Evolutionary conservation across 2,888 invertebrate species (phyloP), one percentile per base, ranked within the genome.

Genomic region (Drosophila heteroneura): DNA sequence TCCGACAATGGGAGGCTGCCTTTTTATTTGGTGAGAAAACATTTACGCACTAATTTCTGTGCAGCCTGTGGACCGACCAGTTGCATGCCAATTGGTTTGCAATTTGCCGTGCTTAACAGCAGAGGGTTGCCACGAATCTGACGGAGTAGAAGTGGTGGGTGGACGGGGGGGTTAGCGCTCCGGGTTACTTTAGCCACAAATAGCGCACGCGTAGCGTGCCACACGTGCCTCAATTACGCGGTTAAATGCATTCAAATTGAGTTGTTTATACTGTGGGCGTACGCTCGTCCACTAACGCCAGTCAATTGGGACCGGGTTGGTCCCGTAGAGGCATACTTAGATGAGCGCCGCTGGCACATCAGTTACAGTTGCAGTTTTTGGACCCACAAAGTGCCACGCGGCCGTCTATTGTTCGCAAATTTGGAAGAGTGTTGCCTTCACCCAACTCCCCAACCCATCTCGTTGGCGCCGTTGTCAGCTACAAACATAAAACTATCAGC

Each of bases 181-280:
- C 71, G 74, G 79, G 77, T 79, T 74, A 75, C 68, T 72, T 70
- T 70, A 47, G 86, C 91, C 89, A 73, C 91, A 91, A 91, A 91
- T 91, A 91, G 90, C 87, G 87, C 91, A 89, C 91, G 91, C 81
- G 91, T 90, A 73, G 73, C 82, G 80, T 62, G 74, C 76, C 83
- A 80, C 93, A 93, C 93, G 93, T 93, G 93, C 81, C 85, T 72
- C 93, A 93, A 93, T 93, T 93, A 93, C 92, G 93, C 92, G 93
- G 92, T 92, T 92, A 93, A 92, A 91, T 93, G 93, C 90, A 92
- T 92, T 90, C 92, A 91, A 93, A 93, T 93, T 91, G 92, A 92
- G 92, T 92, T 92, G 92, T 92, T 92, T 92, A 91, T 92, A 86
- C 85, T 88, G 88, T 80, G 91, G 85, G 79, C 87, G 90, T 86